phyloP scores from a whole-genome alignment of 2,797 vertebrate genomes.

The Gymnoscopelus braueri region DNA sequence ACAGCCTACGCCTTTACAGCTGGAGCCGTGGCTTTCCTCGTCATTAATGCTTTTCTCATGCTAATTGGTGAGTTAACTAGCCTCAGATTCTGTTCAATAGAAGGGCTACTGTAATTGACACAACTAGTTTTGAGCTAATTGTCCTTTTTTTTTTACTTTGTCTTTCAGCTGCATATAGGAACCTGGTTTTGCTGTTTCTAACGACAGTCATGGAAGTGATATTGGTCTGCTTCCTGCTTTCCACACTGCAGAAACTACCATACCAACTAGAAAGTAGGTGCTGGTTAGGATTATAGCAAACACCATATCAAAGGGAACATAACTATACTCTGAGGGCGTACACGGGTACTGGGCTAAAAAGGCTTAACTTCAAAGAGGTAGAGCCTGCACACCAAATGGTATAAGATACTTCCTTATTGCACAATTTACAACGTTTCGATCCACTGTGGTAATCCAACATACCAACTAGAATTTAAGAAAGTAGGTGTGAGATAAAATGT shows the following conservation, averaged over 20 bases:
- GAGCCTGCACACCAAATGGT: no score
- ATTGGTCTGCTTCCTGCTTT: slow-evolving; percentile 87
- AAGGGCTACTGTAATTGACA: not conserved
- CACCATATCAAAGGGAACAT: no score
- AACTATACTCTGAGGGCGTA: no score
- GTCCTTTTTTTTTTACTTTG: slow-evolving; percentile 4
- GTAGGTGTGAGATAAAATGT: no score
- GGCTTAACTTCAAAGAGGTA: no score
- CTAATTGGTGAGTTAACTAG: slow-evolving; percentile 79
- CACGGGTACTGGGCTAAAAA: no score
- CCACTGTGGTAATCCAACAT: no score
- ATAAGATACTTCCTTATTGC: no score
- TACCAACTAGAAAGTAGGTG: slow-evolving; percentile 85
- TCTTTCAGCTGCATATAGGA: slow-evolving; percentile 81
- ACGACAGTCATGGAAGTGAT: slow-evolving; percentile 85
- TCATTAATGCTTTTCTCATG: slow-evolving; percentile 86
- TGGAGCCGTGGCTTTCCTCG: slow-evolving; percentile 84
- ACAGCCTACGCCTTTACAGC: slow-evolving; percentile 80
- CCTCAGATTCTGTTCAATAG: not conserved
- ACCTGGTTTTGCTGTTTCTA: slow-evolving; percentile 82
- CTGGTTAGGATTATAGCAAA: no score
- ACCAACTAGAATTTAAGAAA: no score
- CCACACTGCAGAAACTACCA: slow-evolving; percentile 81
- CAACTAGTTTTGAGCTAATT: not conserved
- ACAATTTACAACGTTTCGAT: no score